These are phyloP conservation scores for Mionectes macconnelli DNA, from an alignment of 2,113 vertebrate species.

Conservation along the genomic window DNA sequence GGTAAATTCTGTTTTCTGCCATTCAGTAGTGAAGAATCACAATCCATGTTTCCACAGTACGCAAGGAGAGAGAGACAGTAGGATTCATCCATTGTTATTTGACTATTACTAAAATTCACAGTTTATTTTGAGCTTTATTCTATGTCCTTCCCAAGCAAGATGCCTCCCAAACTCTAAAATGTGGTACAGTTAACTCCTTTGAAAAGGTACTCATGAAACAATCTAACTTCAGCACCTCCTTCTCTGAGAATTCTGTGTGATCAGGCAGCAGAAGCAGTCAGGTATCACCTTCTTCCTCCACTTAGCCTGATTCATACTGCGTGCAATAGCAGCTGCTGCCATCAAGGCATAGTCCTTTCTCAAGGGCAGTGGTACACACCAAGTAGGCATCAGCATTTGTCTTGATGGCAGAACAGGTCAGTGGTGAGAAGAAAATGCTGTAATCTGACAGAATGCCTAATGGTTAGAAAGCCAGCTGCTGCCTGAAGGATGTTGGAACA, in stretches of 20 bases:
- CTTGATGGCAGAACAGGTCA: neutral
- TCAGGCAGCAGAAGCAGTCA: neutral
- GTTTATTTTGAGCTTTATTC: neutral
- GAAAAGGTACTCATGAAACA: neutral
- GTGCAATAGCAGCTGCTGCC: neutral
- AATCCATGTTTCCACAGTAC: neutral
- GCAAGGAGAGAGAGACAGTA: neutral
- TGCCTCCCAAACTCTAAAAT: neutral
- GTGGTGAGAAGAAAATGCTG: neutral
- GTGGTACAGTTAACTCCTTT: neutral
- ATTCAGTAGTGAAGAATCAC: neutral
- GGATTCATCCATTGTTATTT: neutral
- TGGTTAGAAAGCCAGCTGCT: neutral
- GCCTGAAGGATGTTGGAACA: neutral
- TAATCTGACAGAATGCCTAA: neutral
- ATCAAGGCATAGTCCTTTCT: neutral
- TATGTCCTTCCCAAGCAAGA: neutral
- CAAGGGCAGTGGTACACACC: neutral
- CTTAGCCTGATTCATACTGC: neutral
- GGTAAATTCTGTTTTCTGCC: neutral
- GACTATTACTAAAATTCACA: neutral
- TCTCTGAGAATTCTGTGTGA: neutral
- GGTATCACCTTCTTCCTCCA: neutral
- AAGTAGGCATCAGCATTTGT: neutral
- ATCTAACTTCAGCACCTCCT: neutral